Conservation (phyloP, 2,888 invertebrate genomes). For the Nymphalis urticae region DNA sequence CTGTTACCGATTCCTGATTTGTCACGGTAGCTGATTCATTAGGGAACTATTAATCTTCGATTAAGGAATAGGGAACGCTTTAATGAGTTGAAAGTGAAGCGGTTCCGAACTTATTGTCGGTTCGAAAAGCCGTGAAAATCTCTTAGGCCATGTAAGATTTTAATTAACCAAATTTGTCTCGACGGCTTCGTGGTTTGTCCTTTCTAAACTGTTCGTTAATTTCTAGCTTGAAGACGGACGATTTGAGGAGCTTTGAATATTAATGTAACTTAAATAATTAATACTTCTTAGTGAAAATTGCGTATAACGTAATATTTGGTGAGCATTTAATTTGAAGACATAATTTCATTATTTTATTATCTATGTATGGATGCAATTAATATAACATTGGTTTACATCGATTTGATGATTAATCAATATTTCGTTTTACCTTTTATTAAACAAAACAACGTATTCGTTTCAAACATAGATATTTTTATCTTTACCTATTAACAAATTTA, state of each 20-base stretch:
- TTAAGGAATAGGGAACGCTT: constrained; percentile 6
- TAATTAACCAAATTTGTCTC: constrained; percentile 29
- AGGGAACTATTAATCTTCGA: constrained; percentile 38
- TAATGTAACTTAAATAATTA: background rate
- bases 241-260: constrained; percentile 6
- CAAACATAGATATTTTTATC: no score
- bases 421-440: no score
- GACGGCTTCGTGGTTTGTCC: constrained; percentile 26
- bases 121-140: constrained; percentile 8
- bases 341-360: no score
- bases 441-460: no score
- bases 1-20: constrained; percentile 73
- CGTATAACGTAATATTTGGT: no score
- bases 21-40: constrained; percentile 77
- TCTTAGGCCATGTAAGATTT: constrained; percentile 20
- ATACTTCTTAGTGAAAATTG: no score
- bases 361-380: no score
- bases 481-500: no score
- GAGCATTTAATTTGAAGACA: no score
- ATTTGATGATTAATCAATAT: no score
- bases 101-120: constrained; percentile 1
- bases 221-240: constrained; percentile 16
- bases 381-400: no score
- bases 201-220: constrained; percentile 26
- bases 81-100: background rate